These are phyloP conservation scores for Phoeniculus purpureus DNA, from an alignment of 2,797 vertebrate genomes.

Conservation along the genomic window DNA sequence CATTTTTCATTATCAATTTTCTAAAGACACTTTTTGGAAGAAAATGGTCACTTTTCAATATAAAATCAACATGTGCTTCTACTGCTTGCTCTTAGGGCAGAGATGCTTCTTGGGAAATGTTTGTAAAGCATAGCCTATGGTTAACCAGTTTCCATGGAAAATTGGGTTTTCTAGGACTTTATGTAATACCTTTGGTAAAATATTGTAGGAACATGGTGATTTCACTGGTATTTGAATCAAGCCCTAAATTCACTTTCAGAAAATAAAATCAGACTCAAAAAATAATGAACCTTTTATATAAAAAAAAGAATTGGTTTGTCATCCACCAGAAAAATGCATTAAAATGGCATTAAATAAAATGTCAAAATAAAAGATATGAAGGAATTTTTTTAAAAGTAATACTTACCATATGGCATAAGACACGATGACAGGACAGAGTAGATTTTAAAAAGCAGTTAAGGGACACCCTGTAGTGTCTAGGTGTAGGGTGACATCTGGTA, in stretches of 20 bases:
- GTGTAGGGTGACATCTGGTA: slow-evolving; percentile 46
- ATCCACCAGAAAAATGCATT: slow-evolving; percentile 4
- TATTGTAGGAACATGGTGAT: neutral
- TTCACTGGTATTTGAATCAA: slow-evolving; percentile 10
- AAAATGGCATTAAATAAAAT: slow-evolving; percentile 39
- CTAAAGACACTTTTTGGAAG: slow-evolving; percentile 40
- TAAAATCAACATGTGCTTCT: slow-evolving; percentile 54
- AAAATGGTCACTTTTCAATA: slow-evolving; percentile 42
- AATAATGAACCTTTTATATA: neutral
- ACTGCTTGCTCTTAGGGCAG: neutral
- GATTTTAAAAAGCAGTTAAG: slow-evolving; percentile 42
- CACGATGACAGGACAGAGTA: neutral
- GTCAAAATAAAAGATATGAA: slow-evolving; percentile 9
- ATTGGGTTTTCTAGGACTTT: neutral
- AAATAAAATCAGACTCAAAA: slow-evolving; percentile 2
- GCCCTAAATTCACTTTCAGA: neutral
- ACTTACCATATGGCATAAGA: slow-evolving; percentile 7
- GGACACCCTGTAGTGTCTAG: slow-evolving; percentile 36
- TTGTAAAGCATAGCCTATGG: fast-evolving
- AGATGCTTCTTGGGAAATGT: neutral
- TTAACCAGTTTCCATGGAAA: neutral
- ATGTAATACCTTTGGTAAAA: neutral
- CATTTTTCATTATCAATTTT: slow-evolving; percentile 60
- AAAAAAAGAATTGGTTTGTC: neutral
- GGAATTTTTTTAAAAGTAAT: slow-evolving; percentile 39